A percentile compares a stretch with the other conserved stretches of the same genome.
These are phyloP conservation scores for Gryon sp. DNA, from an alignment of 1,140 invertebrate species.

Conservation along the genomic window DNA sequence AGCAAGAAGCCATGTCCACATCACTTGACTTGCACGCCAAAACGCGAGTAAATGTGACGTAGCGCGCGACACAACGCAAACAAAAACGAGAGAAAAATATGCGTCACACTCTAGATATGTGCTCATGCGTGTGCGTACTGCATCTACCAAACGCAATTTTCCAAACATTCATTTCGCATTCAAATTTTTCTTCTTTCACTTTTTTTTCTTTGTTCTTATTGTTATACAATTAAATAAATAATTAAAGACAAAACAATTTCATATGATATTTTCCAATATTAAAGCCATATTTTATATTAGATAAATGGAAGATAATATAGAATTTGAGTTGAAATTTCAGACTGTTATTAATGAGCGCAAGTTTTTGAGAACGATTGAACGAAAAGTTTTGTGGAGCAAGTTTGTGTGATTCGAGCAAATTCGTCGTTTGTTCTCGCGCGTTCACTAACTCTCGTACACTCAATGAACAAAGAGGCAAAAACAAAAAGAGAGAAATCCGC, in stretches of 20 bases:
- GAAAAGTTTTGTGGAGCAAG: not conserved
- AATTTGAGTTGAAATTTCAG: too few relatives aligned
- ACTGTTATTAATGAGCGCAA: too few relatives aligned
- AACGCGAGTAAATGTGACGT: constrained; percentile 30
- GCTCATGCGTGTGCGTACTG: constrained; percentile 16
- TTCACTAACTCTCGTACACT: constrained; percentile 48
- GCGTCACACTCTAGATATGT: constrained; percentile 39
- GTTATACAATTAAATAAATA: too few relatives aligned
- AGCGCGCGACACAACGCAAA: constrained; percentile 27
- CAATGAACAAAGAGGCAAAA: constrained; percentile 46
- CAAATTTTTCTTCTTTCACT: too few relatives aligned
- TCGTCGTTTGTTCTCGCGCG: constrained; percentile 38
- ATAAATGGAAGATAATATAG: too few relatives aligned
- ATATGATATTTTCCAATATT: too few relatives aligned
- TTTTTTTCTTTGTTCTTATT: too few relatives aligned
- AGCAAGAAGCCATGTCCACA: constrained; percentile 23
- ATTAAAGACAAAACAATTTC: too few relatives aligned
- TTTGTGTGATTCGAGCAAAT: constrained; percentile 19
- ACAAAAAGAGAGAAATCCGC: constrained; percentile 39
- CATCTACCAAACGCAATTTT: not conserved
- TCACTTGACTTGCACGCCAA: not conserved
- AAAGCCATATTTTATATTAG: too few relatives aligned
- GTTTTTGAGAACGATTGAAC: too few relatives aligned
- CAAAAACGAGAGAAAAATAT: constrained; percentile 33
- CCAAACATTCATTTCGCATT: too few relatives aligned